Conservation (phyloP, 2,888 invertebrate species). For the Parnassius orleans region DNA sequence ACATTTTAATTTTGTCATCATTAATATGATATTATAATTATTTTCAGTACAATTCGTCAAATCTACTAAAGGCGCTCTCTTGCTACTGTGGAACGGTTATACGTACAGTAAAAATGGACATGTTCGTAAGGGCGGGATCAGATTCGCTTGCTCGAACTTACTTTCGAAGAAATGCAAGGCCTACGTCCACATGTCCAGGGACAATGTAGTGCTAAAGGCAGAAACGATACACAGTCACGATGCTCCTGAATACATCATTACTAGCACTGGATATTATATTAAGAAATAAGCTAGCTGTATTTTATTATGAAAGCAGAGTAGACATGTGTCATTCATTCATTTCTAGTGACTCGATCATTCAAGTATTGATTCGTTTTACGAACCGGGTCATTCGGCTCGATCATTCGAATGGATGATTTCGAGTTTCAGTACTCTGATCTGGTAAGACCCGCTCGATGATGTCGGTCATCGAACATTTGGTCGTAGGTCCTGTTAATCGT, state of each 20-base stretch:
- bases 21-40: background rate
- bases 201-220: slow-evolving; percentile 35
- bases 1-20: too few relatives aligned
- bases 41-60: slow-evolving; percentile 26
- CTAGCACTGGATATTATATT: slow-evolving; percentile 26
- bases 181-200: slow-evolving; percentile 37
- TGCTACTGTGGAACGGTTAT: slow-evolving; percentile 41
- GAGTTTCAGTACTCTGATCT: too few relatives aligned
- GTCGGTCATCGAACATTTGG: too few relatives aligned
- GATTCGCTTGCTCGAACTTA: slow-evolving; percentile 44
- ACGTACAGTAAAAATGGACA: slow-evolving; percentile 44
- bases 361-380: too few relatives aligned
- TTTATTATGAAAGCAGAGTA: too few relatives aligned
- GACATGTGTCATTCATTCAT: too few relatives aligned
- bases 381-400: too few relatives aligned
- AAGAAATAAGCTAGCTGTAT: slow-evolving; percentile 8
- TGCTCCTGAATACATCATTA: slow-evolving; percentile 32
- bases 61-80: slow-evolving; percentile 26
- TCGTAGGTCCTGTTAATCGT: too few relatives aligned
- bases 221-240: slow-evolving; percentile 41
- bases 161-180: slow-evolving; percentile 44
- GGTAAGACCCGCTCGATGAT: too few relatives aligned
- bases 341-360: too few relatives aligned
- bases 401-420: too few relatives aligned
- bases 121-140: slow-evolving; percentile 38